Conservation (phyloP, 2,797 vertebrate species). For the Galagoides demidoff region DNA sequence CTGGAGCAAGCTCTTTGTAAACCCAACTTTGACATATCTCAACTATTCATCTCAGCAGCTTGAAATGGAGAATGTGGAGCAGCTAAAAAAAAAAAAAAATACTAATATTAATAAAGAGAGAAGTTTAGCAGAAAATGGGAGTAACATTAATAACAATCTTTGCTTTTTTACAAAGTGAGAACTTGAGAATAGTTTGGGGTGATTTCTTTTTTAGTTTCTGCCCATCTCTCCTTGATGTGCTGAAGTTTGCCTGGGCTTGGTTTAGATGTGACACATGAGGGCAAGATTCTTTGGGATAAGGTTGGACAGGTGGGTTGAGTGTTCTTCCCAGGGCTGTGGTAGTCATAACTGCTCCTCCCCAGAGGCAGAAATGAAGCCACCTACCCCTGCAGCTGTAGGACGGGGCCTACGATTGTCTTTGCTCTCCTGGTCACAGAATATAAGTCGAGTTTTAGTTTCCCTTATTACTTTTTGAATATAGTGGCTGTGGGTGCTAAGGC, state of each 20-base stretch:
- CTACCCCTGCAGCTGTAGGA: not conserved
- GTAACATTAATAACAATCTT: not conserved
- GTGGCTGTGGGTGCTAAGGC: not conserved
- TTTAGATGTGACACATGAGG: not conserved
- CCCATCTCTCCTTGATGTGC: not conserved
- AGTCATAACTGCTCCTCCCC: too few relatives aligned
- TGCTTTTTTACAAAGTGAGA: not conserved
- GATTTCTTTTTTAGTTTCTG: not conserved
- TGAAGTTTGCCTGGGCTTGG: not conserved
- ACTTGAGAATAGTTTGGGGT: not conserved
- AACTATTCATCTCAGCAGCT: not conserved
- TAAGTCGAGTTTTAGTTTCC: not conserved
- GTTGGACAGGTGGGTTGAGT: not conserved
- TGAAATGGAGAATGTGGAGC: not conserved
- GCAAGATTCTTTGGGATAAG: not conserved
- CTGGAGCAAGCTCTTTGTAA: not conserved
- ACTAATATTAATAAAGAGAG: not conserved
- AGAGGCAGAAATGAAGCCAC: not conserved
- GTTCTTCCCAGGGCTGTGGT: not conserved
- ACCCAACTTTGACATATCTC: not conserved
- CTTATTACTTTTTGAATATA: not conserved
- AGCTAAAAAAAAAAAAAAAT: not conserved
- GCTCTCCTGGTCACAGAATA: not conserved
- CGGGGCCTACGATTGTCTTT: not conserved
- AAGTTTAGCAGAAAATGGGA: not conserved